Conservation (phyloP, 2,797 vertebrate genomes). For the Sebastes dallii region DNA sequence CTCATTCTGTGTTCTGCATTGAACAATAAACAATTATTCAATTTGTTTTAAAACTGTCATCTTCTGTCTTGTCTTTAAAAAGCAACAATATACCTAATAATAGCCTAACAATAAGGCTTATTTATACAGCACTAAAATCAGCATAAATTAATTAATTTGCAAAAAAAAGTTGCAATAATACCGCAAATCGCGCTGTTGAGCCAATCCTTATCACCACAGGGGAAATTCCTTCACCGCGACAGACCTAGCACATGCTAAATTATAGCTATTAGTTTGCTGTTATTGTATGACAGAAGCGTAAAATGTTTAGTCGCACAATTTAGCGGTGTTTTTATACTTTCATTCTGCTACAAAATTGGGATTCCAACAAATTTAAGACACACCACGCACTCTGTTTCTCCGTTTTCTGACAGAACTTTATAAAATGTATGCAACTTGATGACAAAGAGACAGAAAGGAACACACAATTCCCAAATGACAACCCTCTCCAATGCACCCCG, state of each 20-base stretch:
- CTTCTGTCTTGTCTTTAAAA: too few relatives aligned
- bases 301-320: neutral
- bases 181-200: too few relatives aligned
- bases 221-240: too few relatives aligned
- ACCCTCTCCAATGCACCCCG: neutral
- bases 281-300: neutral
- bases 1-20: too few relatives aligned
- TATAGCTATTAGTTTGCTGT: neutral
- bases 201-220: too few relatives aligned
- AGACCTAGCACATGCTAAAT: neutral
- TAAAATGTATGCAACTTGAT: neutral
- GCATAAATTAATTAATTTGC: rapidly evolving
- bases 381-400: neutral
- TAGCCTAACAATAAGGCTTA: too few relatives aligned
- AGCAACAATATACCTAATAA: too few relatives aligned
- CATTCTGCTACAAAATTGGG: neutral
- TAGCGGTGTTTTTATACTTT: neutral
- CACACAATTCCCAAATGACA: neutral
- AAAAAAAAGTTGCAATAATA: too few relatives aligned
- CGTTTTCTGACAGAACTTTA: neutral
- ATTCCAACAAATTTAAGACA: neutral
- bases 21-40: rapidly evolving
- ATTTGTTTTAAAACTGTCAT: too few relatives aligned
- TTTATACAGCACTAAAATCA: too few relatives aligned
- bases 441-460: neutral